These are phyloP conservation scores for Eudemis profundana DNA, from an alignment of 2,888 invertebrate genomes.

Conservation along the genomic window DNA sequence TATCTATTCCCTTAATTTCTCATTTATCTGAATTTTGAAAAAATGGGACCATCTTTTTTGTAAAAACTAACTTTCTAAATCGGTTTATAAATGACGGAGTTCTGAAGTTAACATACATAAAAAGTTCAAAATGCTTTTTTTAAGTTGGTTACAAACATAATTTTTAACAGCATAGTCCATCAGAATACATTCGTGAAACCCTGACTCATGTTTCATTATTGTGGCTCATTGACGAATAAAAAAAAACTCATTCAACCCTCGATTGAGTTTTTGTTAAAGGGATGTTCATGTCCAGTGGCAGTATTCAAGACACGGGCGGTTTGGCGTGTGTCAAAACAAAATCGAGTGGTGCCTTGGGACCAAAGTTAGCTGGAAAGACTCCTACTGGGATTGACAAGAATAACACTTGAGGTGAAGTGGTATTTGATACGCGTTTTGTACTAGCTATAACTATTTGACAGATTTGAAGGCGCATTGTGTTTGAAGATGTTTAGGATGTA, in stretches of 20 bases:
- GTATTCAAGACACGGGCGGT: constrained; percentile 58
- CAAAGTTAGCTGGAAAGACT: constrained; percentile 59
- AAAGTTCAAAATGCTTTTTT: too few species aligned
- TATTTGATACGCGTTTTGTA: constrained; percentile 50
- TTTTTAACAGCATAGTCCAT: constrained; percentile 28
- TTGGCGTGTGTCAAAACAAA: constrained; percentile 81
- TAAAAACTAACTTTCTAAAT: too few species aligned
- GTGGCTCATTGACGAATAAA: constrained; percentile 62
- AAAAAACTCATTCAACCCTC: constrained; percentile 66
- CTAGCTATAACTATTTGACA: constrained; percentile 16
- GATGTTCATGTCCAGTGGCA: constrained; percentile 59
- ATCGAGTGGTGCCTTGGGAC: constrained; percentile 82
- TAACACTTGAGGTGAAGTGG: constrained; percentile 49
- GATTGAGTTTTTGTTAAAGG: constrained; percentile 61
- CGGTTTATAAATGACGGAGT: too few species aligned
- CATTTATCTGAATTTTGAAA: too few species aligned
- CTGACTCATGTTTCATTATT: constrained; percentile 68
- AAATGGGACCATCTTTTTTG: too few species aligned
- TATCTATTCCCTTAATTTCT: too few species aligned
- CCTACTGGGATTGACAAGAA: constrained; percentile 61
- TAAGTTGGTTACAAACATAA: constrained; percentile 7
- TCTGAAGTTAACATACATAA: too few species aligned
- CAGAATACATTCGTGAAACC: constrained; percentile 45
- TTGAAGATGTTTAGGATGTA: constrained; percentile 33
- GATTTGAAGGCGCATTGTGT: constrained; percentile 32